Percentiles rank a stretch among this genome's conserved stretches.
phyloP scores from a whole-genome alignment of 2,113 vertebrate species.

The Prunella fulvescens region DNA sequence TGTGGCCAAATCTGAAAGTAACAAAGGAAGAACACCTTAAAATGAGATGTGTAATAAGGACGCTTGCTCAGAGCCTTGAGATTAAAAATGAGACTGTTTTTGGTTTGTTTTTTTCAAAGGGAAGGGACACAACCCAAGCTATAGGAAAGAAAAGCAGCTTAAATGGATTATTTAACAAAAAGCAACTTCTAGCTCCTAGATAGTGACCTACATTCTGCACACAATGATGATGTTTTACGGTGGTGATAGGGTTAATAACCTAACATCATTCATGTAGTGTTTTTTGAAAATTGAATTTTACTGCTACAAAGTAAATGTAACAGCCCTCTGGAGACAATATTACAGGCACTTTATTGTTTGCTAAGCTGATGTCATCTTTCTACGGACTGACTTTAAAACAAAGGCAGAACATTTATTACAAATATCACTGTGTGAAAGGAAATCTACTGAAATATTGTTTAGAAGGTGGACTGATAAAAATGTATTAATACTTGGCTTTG shows the following conservation, averaged over 20 bases:
- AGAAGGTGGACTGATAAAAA: slow-evolving; percentile 84
- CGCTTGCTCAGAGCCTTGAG: not conserved
- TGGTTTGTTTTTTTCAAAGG: slow-evolving; percentile 3
- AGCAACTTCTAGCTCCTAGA: slow-evolving; percentile 73
- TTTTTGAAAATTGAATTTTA: slow-evolving; percentile 89
- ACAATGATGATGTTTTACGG: slow-evolving; percentile 77
- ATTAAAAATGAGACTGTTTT: slow-evolving; percentile 47
- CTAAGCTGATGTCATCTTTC: slow-evolving; percentile 98
- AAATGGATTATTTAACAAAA: slow-evolving; percentile 81
- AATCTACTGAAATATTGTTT: slow-evolving; percentile 91
- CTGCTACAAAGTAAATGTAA: slow-evolving; percentile 94
- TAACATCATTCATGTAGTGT: slow-evolving; percentile 82
- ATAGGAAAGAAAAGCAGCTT: slow-evolving; percentile 73
- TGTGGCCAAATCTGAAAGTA: slow-evolving; percentile 15
- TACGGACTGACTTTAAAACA: slow-evolving; percentile 88
- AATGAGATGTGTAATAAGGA: slow-evolving; percentile 39
- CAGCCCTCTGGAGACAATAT: slow-evolving; percentile 91
- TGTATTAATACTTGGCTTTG: slow-evolving; percentile 77
- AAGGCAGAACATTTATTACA: slow-evolving; percentile 94
- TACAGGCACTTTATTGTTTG: slow-evolving; percentile 97
- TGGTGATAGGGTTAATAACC: slow-evolving; percentile 82
- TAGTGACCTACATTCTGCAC: slow-evolving; percentile 79
- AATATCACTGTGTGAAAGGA: slow-evolving; percentile 97
- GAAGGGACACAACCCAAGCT: slow-evolving; percentile 53
- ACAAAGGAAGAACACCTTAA: slow-evolving; percentile 62